A percentile compares a stretch with the other conserved stretches of the same genome.
Conservation (phyloP, 2,888 invertebrate species). For the Oscheius onirici region DNA sequence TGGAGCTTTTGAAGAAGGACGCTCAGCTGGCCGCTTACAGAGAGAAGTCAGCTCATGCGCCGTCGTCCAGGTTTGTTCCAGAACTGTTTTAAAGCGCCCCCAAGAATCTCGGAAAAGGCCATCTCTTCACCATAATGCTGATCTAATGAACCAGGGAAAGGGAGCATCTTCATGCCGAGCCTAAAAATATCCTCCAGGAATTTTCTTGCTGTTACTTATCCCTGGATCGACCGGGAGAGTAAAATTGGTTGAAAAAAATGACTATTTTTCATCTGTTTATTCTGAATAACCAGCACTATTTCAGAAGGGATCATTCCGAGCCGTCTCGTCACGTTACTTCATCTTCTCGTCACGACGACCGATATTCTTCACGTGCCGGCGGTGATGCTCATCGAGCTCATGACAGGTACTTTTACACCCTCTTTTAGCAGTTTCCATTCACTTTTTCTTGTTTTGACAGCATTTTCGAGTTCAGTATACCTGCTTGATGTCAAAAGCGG, state of each 20-base stretch:
- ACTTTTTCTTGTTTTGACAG: too few species aligned
- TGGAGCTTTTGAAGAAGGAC: constrained; percentile 74
- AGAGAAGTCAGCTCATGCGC: not conserved
- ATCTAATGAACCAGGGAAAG: too few species aligned
- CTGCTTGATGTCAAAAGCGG: too few species aligned
- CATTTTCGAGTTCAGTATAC: too few species aligned
- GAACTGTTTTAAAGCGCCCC: not conserved
- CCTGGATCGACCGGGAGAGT: not conserved
- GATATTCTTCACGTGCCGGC: constrained; percentile 1
- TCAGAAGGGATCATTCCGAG: constrained; percentile 7
- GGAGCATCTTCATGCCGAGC: not conserved
- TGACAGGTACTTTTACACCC: not conserved
- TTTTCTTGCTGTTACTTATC: not conserved
- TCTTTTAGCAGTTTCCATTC: not conserved
- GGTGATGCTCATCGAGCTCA: not conserved
- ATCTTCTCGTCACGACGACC: constrained; percentile 7
- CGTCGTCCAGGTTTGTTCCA: constrained; percentile 9
- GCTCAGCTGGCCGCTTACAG: constrained; percentile 22
- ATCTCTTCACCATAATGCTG: too few species aligned
- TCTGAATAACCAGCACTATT: not conserved
- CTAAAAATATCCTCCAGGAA: not conserved
- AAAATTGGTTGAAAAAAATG: not conserved
- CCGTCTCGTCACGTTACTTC: not conserved
- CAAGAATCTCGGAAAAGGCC: too few species aligned
- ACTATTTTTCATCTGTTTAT: too few species aligned